phyloP scores from a whole-genome alignment of 2,797 vertebrate species.

The Lepidocolaptes lacrymiger region DNA sequence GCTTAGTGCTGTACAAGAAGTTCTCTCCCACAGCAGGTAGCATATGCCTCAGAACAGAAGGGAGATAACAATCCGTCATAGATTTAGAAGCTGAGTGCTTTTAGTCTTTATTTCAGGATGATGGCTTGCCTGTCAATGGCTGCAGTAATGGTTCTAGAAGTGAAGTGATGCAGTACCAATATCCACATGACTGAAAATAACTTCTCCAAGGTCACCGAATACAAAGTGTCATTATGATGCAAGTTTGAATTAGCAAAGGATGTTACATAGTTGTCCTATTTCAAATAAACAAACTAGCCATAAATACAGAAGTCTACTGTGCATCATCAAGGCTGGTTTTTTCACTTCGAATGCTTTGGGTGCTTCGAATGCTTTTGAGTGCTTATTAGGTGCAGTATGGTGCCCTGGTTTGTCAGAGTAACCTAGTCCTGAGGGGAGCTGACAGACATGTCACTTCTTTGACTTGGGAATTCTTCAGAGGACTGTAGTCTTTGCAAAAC shows the following conservation, averaged over 20 bases:
- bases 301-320: not conserved
- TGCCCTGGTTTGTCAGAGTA: not conserved
- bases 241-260: not conserved
- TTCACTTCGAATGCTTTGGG: not conserved
- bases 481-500: not conserved
- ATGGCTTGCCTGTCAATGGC: not conserved
- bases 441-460: not conserved
- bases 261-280: not conserved
- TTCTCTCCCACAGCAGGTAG: not conserved
- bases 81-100: not conserved
- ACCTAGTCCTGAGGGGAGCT: not conserved
- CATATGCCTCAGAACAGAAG: not conserved
- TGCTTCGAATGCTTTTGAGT: too few relatives aligned
- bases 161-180: not conserved
- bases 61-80: not conserved
- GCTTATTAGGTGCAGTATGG: accelerated
- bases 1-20: not conserved
- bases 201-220: not conserved
- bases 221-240: not conserved
- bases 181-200: not conserved
- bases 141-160: not conserved
- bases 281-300: not conserved
- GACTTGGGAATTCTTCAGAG: not conserved
- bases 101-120: not conserved
- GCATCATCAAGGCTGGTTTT: not conserved